These are phyloP conservation scores for Drosophila pachea DNA, from an alignment of 1,140 invertebrate genomes.

Conservation along the genomic window DNA sequence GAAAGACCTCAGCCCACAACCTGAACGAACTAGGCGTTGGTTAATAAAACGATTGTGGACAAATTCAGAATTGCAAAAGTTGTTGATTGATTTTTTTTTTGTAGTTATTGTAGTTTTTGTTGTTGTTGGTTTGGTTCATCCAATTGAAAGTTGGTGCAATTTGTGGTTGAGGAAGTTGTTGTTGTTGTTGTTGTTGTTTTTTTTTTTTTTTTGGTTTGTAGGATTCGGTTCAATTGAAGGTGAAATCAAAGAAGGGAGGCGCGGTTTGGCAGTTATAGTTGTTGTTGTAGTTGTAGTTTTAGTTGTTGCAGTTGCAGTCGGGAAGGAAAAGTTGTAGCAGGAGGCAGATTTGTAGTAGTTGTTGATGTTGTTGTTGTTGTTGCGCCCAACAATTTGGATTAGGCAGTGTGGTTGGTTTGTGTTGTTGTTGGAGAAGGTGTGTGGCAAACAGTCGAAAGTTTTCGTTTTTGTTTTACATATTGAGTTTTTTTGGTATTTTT, in stretches of 20 bases:
- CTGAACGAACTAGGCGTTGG: slow-evolving; percentile 82
- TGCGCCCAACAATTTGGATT: slow-evolving; percentile 26
- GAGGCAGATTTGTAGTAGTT: slow-evolving; percentile 53
- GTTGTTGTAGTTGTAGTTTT: too few relatives aligned
- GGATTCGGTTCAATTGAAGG: slow-evolving; percentile 37
- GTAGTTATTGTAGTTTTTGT: slow-evolving; percentile 22
- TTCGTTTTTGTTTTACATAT: slow-evolving; percentile 38
- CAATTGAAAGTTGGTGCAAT: slow-evolving; percentile 51
- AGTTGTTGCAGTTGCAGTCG: slow-evolving; percentile 45
- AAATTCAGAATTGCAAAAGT: slow-evolving; percentile 29
- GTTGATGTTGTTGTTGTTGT: slow-evolving; percentile 41
- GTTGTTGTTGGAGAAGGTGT: slow-evolving; percentile 45
- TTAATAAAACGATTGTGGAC: slow-evolving; percentile 63
- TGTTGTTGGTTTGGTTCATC: slow-evolving; percentile 31
- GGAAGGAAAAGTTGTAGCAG: slow-evolving; percentile 62
- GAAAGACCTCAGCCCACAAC: slow-evolving; percentile 98
- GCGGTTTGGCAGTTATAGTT: slow-evolving; percentile 50
- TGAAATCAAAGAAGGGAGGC: slow-evolving; percentile 57
- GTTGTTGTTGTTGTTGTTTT: neutral
- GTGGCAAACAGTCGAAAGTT: slow-evolving; percentile 37
- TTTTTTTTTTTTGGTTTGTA: slow-evolving; percentile 9
- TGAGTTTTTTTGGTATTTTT: slow-evolving; percentile 39
- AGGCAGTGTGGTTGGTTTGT: slow-evolving; percentile 43
- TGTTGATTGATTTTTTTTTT: slow-evolving; percentile 31
- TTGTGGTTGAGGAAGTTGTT: slow-evolving; percentile 17